phyloP scores from a whole-genome alignment of 2,797 vertebrate genomes.

The Rhinoraja longicauda region DNA sequence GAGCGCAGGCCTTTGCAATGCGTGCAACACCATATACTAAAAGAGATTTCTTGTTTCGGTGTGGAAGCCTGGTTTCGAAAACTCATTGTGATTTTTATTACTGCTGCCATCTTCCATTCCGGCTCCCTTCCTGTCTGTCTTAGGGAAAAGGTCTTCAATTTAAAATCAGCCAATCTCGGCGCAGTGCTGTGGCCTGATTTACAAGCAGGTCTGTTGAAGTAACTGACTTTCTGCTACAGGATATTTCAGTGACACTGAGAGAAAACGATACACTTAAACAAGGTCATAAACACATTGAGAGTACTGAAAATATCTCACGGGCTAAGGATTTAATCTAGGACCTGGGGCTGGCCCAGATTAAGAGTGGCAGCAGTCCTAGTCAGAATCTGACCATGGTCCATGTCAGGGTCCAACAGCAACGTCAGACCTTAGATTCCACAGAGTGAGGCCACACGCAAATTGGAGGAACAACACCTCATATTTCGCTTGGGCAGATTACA shows the following conservation, averaged over 20 bases:
- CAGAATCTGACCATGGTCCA: neutral
- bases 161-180: slow-evolving; percentile 20
- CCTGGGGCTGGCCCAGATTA: neutral
- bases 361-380: neutral
- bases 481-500: too few species aligned
- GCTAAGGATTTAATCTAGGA: neutral
- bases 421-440: too few species aligned
- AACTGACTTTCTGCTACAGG: slow-evolving; percentile 23
- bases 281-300: neutral
- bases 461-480: too few species aligned
- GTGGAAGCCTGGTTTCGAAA: neutral
- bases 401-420: neutral
- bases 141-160: slow-evolving; percentile 25
- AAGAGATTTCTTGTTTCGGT: neutral
- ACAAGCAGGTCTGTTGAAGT: neutral
- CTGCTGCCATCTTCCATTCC: slow-evolving; percentile 18
- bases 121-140: slow-evolving; percentile 16
- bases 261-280: slow-evolving; percentile 22
- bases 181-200: neutral
- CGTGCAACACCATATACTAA: neutral
- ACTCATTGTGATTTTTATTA: slow-evolving; percentile 33
- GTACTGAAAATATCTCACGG: neutral
- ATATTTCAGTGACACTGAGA: slow-evolving; percentile 8
- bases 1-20: neutral
- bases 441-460: too few species aligned